Evolutionary conservation across 1,140 invertebrate genomes (phyloP).

Genomic region (Drosophila kohkoa): DNA sequence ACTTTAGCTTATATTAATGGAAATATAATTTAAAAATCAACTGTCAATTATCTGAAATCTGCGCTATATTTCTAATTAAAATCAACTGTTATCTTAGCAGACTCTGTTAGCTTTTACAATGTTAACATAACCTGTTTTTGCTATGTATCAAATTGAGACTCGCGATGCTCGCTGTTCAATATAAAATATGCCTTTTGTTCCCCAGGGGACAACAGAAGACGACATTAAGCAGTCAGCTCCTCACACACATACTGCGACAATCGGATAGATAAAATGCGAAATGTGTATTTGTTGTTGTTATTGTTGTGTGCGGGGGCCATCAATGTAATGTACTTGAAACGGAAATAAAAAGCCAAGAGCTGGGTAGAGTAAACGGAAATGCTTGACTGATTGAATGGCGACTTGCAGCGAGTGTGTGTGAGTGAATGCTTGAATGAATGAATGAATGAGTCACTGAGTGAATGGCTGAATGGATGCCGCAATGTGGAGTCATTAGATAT

Average conservation of each 20-base stretch:
- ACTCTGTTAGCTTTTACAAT: not conserved
- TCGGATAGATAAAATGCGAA: constrained; percentile 47
- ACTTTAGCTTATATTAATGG: too few species aligned
- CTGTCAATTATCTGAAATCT: too few species aligned
- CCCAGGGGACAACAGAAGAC: constrained; percentile 18
- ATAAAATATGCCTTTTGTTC: constrained; percentile 27
- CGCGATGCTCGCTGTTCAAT: constrained; percentile 1
- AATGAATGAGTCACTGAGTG: constrained; percentile 47
- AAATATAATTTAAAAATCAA: too few species aligned
- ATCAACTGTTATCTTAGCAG: not conserved
- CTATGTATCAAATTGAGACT: not conserved
- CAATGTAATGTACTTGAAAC: constrained; percentile 72
- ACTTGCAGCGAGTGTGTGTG: constrained; percentile 53
- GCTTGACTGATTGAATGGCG: constrained; percentile 61
- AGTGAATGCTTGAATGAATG: constrained; percentile 53
- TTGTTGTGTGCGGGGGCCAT: constrained; percentile 44
- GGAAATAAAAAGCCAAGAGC: constrained; percentile 65
- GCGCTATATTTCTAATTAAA: too few species aligned
- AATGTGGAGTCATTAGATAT: constrained; percentile 74
- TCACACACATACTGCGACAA: constrained; percentile 11
- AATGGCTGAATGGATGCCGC: constrained; percentile 45
- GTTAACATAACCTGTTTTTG: not conserved
- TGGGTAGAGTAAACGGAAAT: constrained; percentile 62
- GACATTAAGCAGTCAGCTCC: constrained; percentile 30
- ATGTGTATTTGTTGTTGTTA: constrained; percentile 19